phyloP scores from a whole-genome alignment of 2,888 invertebrate species.

The Unio delphinus region DNA sequence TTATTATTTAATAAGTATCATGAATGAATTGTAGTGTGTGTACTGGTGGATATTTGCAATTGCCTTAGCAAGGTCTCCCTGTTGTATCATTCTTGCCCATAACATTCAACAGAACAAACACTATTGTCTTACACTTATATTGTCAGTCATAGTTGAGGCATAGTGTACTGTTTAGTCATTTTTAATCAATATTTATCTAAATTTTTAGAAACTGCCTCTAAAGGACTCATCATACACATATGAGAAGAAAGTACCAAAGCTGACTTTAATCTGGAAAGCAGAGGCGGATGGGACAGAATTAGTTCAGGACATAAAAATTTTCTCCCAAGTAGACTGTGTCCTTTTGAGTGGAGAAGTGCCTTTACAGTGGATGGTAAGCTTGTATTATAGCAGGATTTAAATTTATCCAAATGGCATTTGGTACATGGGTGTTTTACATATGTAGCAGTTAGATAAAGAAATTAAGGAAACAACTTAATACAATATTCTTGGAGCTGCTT shows the following conservation, averaged over 20 bases:
- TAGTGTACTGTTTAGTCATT: neutral
- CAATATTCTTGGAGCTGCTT: too few species aligned
- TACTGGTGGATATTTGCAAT: too few species aligned
- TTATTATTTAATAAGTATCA: too few species aligned
- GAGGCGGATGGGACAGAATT: conserved; percentile 36
- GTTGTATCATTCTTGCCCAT: too few species aligned
- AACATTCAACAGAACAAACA: too few species aligned
- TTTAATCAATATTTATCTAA: neutral
- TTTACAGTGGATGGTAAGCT: conserved; percentile 64
- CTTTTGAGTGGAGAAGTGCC: conserved; percentile 50
- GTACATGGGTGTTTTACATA: too few species aligned
- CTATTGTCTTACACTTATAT: too few species aligned
- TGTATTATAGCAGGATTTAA: neutral
- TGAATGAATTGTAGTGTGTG: too few species aligned
- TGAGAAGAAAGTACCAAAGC: conserved; percentile 46
- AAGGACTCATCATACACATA: conserved; percentile 33
- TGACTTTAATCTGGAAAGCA: conserved; percentile 55
- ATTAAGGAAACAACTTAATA: too few species aligned
- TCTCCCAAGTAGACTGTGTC: conserved; percentile 59
- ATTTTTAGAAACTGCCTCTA: conserved; percentile 55
- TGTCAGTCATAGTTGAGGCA: neutral
- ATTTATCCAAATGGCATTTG: too few species aligned
- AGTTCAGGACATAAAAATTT: conserved; percentile 57
- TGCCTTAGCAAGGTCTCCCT: too few species aligned
- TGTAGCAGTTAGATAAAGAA: too few species aligned